A percentile compares a stretch with the other conserved stretches of the same genome.
Conservation (phyloP, 2,888 invertebrate species). For the Theretra japonica region DNA sequence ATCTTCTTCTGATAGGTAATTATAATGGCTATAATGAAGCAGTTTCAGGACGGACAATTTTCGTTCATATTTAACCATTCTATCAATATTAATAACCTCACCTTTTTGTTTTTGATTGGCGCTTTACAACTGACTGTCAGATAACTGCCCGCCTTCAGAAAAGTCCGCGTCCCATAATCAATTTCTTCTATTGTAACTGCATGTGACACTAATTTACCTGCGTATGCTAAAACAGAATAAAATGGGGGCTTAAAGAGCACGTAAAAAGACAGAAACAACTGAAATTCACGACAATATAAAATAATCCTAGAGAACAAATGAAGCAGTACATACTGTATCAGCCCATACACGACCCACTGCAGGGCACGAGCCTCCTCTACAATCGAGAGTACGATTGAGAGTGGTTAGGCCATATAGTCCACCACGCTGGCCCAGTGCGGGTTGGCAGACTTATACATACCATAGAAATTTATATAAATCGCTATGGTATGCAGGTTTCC, state of each 20-base stretch:
- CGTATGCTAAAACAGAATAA: conserved; percentile 56
- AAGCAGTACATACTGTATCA: too few relatives aligned
- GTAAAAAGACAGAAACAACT: neutral
- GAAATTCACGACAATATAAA: conserved; percentile 5
- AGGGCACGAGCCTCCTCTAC: too few relatives aligned
- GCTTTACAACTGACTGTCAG: conserved; percentile 64
- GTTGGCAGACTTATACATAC: too few relatives aligned
- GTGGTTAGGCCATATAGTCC: too few relatives aligned
- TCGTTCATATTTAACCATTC: neutral
- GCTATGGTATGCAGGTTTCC: too few relatives aligned
- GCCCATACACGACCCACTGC: too few relatives aligned
- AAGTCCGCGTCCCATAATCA: conserved; percentile 53
- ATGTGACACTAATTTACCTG: conserved; percentile 45
- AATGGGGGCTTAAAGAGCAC: neutral
- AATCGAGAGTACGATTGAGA: too few relatives aligned
- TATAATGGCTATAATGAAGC: too few relatives aligned
- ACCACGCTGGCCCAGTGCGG: too few relatives aligned
- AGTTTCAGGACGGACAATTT: too few relatives aligned
- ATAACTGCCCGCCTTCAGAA: conserved; percentile 53
- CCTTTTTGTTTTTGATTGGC: conserved; percentile 62
- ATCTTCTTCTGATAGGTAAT: too few relatives aligned
- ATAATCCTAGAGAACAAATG: neutral
- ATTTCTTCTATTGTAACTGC: conserved; percentile 57
- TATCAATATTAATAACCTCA: conserved; percentile 40
- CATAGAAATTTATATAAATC: too few relatives aligned